phyloP scores from a whole-genome alignment of 1,140 invertebrate genomes.

The Aphaenogaster rudis region DNA sequence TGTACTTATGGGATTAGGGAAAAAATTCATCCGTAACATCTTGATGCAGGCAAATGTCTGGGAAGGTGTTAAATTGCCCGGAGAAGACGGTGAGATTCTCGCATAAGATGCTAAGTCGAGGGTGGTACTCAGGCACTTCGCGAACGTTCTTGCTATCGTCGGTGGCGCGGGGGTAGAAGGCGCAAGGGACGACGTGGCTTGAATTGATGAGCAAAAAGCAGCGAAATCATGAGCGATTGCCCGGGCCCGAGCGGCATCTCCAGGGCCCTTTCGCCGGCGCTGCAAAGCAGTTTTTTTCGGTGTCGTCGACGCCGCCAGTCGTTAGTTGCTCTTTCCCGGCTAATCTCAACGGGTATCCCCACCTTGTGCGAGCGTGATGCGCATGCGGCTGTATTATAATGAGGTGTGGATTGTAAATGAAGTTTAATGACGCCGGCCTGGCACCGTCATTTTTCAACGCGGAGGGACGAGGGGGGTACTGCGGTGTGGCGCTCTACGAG shows the following conservation, averaged over 20 bases:
- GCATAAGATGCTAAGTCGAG: constrained; percentile 25
- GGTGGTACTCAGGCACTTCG: constrained; percentile 52
- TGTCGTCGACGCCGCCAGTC: constrained; percentile 80
- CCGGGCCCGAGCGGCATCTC: constrained; percentile 64
- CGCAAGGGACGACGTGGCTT: constrained; percentile 68
- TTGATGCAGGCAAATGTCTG: constrained; percentile 50
- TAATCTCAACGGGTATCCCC: constrained; percentile 81
- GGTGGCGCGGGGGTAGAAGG: constrained; percentile 50
- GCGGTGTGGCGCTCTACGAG: constrained; percentile 12
- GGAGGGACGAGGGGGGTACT: constrained; percentile 64
- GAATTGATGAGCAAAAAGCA: constrained; percentile 83
- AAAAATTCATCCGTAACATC: constrained; percentile 44
- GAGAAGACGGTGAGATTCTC: constrained; percentile 21
- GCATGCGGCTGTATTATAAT: constrained; percentile 81
- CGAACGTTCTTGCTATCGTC: constrained; percentile 68
- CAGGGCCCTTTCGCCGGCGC: constrained; percentile 58
- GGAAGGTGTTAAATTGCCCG: constrained; percentile 50
- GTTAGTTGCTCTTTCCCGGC: constrained; percentile 83
- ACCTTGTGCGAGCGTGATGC: constrained; percentile 55
- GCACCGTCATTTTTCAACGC: constrained; percentile 76
- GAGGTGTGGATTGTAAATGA: constrained; percentile 86
- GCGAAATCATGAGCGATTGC: constrained; percentile 82
- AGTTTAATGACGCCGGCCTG: constrained; percentile 82
- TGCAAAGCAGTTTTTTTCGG: constrained; percentile 80
- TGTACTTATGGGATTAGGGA: neutral